phyloP scores from a whole-genome alignment of 2,797 vertebrate genomes.

The Neosilurus hyrtlii region DNA sequence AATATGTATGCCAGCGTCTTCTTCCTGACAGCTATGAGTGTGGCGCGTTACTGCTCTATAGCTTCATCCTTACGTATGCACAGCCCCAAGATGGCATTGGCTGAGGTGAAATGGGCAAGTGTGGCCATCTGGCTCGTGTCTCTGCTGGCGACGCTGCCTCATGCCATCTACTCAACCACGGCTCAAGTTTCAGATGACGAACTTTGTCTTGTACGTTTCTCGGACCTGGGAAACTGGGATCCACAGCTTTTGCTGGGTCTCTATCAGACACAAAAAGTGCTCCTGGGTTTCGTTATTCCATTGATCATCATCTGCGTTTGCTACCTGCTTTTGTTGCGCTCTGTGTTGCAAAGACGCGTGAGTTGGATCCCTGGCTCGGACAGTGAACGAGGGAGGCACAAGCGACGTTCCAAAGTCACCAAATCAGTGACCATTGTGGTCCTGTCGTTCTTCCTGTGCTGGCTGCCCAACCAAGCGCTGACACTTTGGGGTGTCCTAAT shows the following conservation, averaged over 20 bases:
- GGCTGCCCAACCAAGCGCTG: conserved; percentile 80
- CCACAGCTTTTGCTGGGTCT: conserved; percentile 75
- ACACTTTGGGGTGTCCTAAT: conserved; percentile 79
- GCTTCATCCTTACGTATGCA: conserved; percentile 71
- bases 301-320: conserved; percentile 71
- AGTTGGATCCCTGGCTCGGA: conserved; percentile 63
- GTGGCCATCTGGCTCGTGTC: conserved; percentile 71
- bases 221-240: conserved; percentile 70
- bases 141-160: conserved; percentile 70
- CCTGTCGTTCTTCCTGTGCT: conserved; percentile 79
- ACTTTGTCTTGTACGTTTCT: conserved; percentile 73
- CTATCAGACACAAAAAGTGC: conserved; percentile 74
- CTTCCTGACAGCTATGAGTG: conserved; percentile 76
- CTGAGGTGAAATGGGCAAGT: conserved; percentile 70
- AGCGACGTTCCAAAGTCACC: conserved; percentile 74
- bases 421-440: conserved; percentile 76
- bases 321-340: conserved; percentile 74
- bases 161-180: conserved; percentile 77
- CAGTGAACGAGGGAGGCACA: conserved; percentile 64
- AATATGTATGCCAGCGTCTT: conserved; percentile 79
- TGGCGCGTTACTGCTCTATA: conserved; percentile 72
- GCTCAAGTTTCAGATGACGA: conserved; percentile 73
- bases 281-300: conserved; percentile 72
- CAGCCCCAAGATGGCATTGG: conserved; percentile 55
- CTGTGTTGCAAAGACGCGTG: conserved; percentile 68